phyloP scores from a whole-genome alignment of 1,140 invertebrate species.

The Drosophila melanogaster region DNA sequence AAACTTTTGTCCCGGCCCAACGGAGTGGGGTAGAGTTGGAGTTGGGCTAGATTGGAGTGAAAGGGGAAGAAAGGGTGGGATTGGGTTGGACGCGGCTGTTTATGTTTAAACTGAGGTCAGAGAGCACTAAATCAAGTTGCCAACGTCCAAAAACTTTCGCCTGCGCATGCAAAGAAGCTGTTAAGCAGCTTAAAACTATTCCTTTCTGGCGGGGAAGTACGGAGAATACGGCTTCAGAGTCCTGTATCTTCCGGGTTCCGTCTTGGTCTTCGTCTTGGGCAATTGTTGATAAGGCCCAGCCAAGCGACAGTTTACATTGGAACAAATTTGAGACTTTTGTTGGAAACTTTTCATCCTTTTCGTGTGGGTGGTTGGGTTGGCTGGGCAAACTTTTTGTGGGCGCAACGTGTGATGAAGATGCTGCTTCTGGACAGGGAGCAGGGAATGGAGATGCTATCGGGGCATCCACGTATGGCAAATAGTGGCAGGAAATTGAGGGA shows the following conservation, averaged over 20 bases:
- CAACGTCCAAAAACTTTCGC: constrained; percentile 57
- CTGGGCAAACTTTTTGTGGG: constrained; percentile 34
- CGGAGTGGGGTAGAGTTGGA: background rate
- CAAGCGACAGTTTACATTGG: constrained; percentile 80
- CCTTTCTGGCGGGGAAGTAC: constrained; percentile 12
- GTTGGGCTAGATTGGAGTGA: no score
- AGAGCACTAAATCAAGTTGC: constrained; percentile 84
- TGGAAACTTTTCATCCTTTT: constrained; percentile 45
- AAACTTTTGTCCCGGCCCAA: constrained; percentile 59
- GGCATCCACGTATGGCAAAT: constrained; percentile 60
- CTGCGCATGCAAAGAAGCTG: constrained; percentile 65
- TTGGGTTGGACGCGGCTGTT: constrained; percentile 65
- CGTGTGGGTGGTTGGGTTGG: background rate
- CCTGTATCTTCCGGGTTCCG: background rate
- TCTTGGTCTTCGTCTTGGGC: constrained; percentile 44
- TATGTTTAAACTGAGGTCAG: constrained; percentile 84
- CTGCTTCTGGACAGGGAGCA: background rate
- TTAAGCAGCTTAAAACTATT: constrained; percentile 84
- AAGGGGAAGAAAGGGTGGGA: background rate
- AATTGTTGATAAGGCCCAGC: constrained; percentile 80
- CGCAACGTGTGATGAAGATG: constrained; percentile 47
- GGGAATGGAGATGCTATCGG: constrained; percentile 53
- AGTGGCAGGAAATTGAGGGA: background rate
- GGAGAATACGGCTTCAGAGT: background rate
- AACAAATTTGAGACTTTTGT: constrained; percentile 83